Evolutionary conservation across 2,797 vertebrate genomes (phyloP), one percentile per base, ranked within the genome.

Genomic region (Pangasius larnaudii): DNA sequence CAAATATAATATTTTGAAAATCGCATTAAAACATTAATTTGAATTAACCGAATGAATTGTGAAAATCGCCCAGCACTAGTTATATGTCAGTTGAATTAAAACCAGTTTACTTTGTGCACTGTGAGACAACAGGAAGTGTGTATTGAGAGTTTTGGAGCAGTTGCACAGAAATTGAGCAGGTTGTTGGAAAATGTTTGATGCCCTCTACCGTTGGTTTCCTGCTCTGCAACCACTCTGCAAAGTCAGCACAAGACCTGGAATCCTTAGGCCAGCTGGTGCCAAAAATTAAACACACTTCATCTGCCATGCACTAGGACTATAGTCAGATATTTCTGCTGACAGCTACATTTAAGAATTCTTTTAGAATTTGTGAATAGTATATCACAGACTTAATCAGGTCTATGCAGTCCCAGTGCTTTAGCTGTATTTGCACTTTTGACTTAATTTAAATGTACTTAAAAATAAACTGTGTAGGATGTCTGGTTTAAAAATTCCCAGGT

Each of bases 151-250:
- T 91, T 95, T 95, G 94, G 93, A 93, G 91, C 90, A 49, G 59
- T 90, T 91, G 91, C 90, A 89, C 90, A 84, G 87, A 85, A 92
- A 85, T 88, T 69, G 80, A 86, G 89, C 77, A 80, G 46, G 82
- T 74, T 91, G 82, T 65, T 85, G 80, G 90, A 89, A 93, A 74
- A 83, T 77, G 83, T 84, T 84, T 91, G 85, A 91, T 71, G 92
- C 93, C 94, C 94, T 93, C 94, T 95, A 92, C 93, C 92, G 93
- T 91, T 88, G 65, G 22, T 79, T 85, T 79, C 92, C 92, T 89
- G 93, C 91, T 88, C 84, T 93, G 90, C 91, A 93, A 58, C 75
- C 89, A 92, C 93, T 93, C 89, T 92, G 88, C 91, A 92, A 93
- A 92, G 92, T 90, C 93, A 7, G 77, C 51, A 56, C 27, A 33